Conservation (phyloP, 92 coral and sea anemone genomes). For the Porites divaricata region DNA sequence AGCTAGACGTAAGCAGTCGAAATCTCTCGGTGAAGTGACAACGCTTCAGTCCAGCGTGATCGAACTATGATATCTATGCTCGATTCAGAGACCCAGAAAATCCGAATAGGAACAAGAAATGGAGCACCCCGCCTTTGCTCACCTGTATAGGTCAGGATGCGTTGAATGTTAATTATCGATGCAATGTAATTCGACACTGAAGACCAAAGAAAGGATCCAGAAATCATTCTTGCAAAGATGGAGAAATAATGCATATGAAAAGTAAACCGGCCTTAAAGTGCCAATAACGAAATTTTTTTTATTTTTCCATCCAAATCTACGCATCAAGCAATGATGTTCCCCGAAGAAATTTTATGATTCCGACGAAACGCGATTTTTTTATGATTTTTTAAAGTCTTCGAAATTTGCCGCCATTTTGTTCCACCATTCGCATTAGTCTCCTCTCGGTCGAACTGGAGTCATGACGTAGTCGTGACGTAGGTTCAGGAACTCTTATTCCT, state of each 20-base stretch:
- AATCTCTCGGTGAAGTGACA: too few species aligned
- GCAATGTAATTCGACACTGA: slow-evolving; percentile 17
- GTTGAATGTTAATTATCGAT: slow-evolving; percentile 34
- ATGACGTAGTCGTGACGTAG: not conserved
- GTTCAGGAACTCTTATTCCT: not conserved
- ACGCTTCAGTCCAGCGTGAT: too few species aligned
- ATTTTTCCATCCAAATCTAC: too few species aligned
- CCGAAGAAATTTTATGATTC: not conserved
- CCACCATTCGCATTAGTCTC: too few species aligned
- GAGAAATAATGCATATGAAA: slow-evolving; percentile 30
- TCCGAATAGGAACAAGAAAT: too few species aligned
- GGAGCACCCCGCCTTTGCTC: too few species aligned
- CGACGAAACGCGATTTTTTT: not conserved
- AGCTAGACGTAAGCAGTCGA: too few species aligned
- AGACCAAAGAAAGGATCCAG: slow-evolving; percentile 29
- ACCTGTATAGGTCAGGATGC: too few species aligned
- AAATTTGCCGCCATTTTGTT: not conserved
- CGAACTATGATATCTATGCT: too few species aligned
- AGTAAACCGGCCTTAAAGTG: slow-evolving; percentile 12
- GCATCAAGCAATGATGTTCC: not conserved
- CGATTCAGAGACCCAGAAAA: too few species aligned
- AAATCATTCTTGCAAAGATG: slow-evolving; percentile 17
- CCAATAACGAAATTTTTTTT: too few species aligned
- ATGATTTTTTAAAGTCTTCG: not conserved
- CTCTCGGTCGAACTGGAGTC: too few species aligned